Base-by-base conservation (phyloP, 2,797 vertebrate species). In the Catamblyrhynchus diadema region DNA sequence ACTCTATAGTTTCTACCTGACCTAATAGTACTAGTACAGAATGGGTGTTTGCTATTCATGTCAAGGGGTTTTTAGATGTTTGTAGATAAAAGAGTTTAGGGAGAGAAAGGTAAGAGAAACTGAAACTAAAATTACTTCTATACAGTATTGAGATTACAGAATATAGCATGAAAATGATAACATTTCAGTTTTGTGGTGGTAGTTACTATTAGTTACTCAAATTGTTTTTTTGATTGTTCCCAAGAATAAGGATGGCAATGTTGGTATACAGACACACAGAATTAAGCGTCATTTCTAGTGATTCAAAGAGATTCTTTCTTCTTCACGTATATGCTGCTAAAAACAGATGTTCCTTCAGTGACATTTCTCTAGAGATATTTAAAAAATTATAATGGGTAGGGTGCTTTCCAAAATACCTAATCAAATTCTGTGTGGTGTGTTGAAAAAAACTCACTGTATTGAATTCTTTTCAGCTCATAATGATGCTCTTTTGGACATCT, bases 371-470 rank as follows among this genome's bases (percentile, higher is more conserved):
- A 42, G 12, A 82, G 19, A 33, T 4, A 53, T 35, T 48, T 27
- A 25, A 64, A 65, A 25, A 42, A 37, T 42, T 15, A 18, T 6
- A 59, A 54, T 2, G 0, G 2, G 3, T 41, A 17, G 3, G 0
- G 10, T 14, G 28, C 25, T 51, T 84, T 28, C 30, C 21, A 41
- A 72, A 86, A 81, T 16, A 45, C 1, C 4, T 8, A 12, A 56
- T 42, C 10, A n/a, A n/a, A 35, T 56, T 67, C 27, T 53, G 4
- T 2, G 8, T 24, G 6, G 4, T 12, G 3, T 33, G 4, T 50
- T 86, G 33, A 54, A 85, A 87, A 15, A 59, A 37, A 45, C 15
- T 47, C 33, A 39, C 8, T n/a, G 2, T 53, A 35, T 11, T 74
- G 7, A 80, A 74, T 71, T 56, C 0, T 62, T 82, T 81, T 70